These are phyloP conservation scores for Achroia grisella DNA, from an alignment of 1,140 invertebrate species.

Conservation along the genomic window DNA sequence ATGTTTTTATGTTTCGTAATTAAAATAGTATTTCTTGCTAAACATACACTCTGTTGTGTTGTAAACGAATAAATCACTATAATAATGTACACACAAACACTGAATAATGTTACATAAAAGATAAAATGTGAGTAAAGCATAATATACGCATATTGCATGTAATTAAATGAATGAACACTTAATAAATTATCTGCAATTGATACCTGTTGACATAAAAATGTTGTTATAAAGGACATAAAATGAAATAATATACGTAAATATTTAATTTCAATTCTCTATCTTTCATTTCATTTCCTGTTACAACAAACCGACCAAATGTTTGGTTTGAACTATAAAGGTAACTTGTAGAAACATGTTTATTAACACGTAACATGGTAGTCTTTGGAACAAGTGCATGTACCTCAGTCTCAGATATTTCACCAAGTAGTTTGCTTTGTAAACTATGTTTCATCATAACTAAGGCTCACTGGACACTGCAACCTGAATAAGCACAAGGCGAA, in stretches of 20 bases:
- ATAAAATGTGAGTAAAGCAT: neutral
- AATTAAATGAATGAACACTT: conserved; percentile 13
- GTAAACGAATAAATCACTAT: conserved; percentile 17
- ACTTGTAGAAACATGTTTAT: too few relatives aligned
- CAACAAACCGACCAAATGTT: too few relatives aligned
- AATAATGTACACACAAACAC: conserved; percentile 5
- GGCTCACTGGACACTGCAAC: too few relatives aligned
- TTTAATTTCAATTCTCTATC: conserved; percentile 51
- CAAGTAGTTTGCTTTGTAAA: too few relatives aligned
- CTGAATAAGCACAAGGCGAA: too few relatives aligned
- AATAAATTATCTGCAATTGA: conserved; percentile 44
- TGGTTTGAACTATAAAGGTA: too few relatives aligned
- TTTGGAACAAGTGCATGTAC: too few relatives aligned
- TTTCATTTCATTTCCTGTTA: conserved; percentile 23
- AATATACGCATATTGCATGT: too few relatives aligned
- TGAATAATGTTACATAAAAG: conserved; percentile 3
- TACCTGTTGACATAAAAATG: conserved; percentile 57
- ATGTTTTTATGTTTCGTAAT: conserved; percentile 24
- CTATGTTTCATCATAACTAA: too few relatives aligned
- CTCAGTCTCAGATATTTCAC: too few relatives aligned
- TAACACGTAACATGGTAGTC: too few relatives aligned
- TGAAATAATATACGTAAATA: conserved; percentile 69
- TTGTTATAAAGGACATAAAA: conserved; percentile 64
- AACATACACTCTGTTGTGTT: conserved; percentile 33
- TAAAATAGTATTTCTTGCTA: conserved; percentile 43